Conservation (phyloP, 1,140 invertebrate genomes). For the Eubasilissa regina region DNA sequence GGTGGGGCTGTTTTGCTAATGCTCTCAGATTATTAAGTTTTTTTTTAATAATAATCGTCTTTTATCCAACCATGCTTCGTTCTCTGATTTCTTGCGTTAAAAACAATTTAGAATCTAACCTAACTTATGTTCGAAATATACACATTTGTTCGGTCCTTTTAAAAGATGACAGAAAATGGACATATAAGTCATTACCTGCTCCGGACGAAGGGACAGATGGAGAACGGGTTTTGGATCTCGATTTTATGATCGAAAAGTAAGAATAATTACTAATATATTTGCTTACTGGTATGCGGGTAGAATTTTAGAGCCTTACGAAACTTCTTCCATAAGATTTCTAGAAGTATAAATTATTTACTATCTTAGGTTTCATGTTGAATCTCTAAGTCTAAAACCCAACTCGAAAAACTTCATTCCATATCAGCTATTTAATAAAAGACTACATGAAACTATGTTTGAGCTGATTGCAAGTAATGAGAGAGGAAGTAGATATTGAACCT, state of each 20-base stretch:
- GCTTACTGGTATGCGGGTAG: background rate
- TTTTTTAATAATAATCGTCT: too few species aligned
- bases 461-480: too few species aligned
- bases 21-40: too few species aligned
- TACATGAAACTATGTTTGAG: too few species aligned
- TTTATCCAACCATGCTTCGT: constrained; percentile 10
- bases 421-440: too few species aligned
- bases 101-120: constrained; percentile 1
- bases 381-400: too few species aligned
- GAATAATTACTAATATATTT: constrained; percentile 36
- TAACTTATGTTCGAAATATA: constrained; percentile 5
- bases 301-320: too few species aligned
- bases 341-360: background rate
- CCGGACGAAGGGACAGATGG: constrained; percentile 80
- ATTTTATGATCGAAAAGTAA: constrained; percentile 68
- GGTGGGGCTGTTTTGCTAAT: too few species aligned
- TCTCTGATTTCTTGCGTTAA: constrained; percentile 22
- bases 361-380: background rate
- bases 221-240: constrained; percentile 76
- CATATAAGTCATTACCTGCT: constrained; percentile 65
- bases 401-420: too few species aligned
- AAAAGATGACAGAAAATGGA: constrained; percentile 45
- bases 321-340: background rate
- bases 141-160: constrained; percentile 19
- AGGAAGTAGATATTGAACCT: too few species aligned